Base-by-base conservation (phyloP, 2,888 invertebrate species). In the Spilosoma lubricipeda region DNA sequence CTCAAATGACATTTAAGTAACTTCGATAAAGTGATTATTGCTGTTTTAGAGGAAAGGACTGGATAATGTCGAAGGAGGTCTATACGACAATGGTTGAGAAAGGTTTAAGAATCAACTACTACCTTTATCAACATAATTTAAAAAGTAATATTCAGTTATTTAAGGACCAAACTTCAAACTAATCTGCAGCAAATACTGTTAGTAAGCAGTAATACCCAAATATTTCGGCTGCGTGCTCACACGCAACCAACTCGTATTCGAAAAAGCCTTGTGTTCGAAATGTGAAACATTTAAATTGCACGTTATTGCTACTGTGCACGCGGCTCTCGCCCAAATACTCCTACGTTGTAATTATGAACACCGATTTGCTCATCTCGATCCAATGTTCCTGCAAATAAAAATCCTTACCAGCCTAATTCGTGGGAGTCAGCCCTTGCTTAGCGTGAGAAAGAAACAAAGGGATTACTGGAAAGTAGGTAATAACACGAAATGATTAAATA, bases 201-300 rank as follows among this genome's bases (percentile, higher is more conserved):
- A 77, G 78, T 79, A 82, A 75, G 73, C 79, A 77, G 76, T 73
- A 77, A 81, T 77, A 84, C 77, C 77, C 80, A 83, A 86, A 85
- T 85, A 85, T 83, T 83, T 82, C 78, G 72, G 30, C 80, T 80
- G 86, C 85, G 82, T 86, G 82, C 86, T 81, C 79, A 80, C 86
- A 86, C 84, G 87, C 87, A 85, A 86, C 69, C 48, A 73, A 79
- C 77, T 78, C 79, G 79, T 67, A 80, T 78, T 77, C 33, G 73
- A 76, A 80, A 83, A 85, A 82, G 77, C 74, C 77, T 77, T 86
- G 88, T 84, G 89, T 93, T 93, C 90, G 93, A 94, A 93, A 95
- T 95, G 93, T 90, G 92, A 95, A 95, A 93, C 93, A 95, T 95
- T 95, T 95, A 95, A 95, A 95, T 95, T 95, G 93, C 92, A 93